Evolutionary conservation across 2,797 vertebrate species (phyloP).

Genomic region (Leptatherina wallacei): DNA sequence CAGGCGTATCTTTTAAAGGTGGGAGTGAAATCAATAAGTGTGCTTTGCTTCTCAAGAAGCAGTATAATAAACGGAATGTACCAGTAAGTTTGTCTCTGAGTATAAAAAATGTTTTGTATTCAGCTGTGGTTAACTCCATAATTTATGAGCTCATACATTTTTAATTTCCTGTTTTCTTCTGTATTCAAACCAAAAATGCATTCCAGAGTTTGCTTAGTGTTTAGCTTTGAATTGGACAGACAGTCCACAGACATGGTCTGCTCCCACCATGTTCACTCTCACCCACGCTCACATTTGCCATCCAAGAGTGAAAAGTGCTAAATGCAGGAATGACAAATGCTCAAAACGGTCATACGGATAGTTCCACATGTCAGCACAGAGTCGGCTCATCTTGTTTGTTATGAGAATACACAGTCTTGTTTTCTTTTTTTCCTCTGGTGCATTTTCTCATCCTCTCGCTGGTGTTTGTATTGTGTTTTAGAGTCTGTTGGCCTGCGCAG

Average conservation of each 20-base stretch:
- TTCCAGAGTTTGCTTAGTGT: constrained; percentile 10
- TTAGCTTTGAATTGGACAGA: constrained; percentile 42
- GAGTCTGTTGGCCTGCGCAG: constrained; percentile 91
- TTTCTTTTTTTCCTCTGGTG: constrained; percentile 6
- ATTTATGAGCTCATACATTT: constrained; percentile 19
- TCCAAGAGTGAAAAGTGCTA: constrained; percentile 47
- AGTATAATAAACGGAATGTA: constrained; percentile 16
- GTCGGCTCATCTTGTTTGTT: constrained; percentile 16
- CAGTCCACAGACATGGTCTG: constrained; percentile 39
- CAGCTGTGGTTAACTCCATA: constrained; percentile 6
- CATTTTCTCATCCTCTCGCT: neutral
- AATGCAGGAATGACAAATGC: constrained; percentile 46
- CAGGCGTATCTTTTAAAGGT: constrained; percentile 15
- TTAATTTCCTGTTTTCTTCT: neutral
- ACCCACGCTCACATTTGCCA: constrained; percentile 63
- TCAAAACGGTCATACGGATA: constrained; percentile 28
- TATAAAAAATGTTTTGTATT: constrained; percentile 12
- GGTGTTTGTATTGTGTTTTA: constrained; percentile 58
- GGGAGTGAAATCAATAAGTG: constrained; percentile 42
- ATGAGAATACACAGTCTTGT: constrained; percentile 1
- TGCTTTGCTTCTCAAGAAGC: constrained; percentile 21
- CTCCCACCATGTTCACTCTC: constrained; percentile 51
- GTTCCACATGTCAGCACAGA: constrained; percentile 12
- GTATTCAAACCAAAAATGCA: neutral
- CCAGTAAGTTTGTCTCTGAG: constrained; percentile 5